phyloP scores from a whole-genome alignment of 2,888 invertebrate genomes.

The Xanthorhoe spadicearia region DNA sequence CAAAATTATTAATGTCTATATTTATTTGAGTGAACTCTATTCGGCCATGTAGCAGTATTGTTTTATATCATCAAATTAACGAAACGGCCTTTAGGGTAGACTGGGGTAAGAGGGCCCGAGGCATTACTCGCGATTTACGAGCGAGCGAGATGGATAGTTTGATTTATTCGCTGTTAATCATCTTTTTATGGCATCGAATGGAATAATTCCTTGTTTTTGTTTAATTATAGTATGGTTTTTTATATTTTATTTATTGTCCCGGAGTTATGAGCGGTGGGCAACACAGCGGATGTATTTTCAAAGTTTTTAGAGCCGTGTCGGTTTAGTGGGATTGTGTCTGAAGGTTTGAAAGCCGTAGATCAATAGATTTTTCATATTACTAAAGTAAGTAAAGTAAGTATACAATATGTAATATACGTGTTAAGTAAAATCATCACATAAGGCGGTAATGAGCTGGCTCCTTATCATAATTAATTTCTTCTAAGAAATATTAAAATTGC shows the following conservation, averaged over 20 bases:
- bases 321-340: too few species aligned
- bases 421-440: too few species aligned
- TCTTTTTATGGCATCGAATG: conserved; percentile 37
- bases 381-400: too few species aligned
- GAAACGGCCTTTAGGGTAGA: conserved; percentile 12
- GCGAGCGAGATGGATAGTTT: conserved; percentile 64
- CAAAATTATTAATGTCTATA: not conserved
- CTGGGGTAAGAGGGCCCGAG: conserved; percentile 33
- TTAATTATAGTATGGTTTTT: conserved; percentile 34
- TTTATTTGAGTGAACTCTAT: not conserved
- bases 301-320: not conserved
- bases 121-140: conserved; percentile 57
- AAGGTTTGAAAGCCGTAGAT: too few species aligned
- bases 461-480: too few species aligned
- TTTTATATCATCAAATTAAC: conserved; percentile 19
- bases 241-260: conserved; percentile 21
- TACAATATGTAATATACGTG: too few species aligned
- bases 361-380: too few species aligned
- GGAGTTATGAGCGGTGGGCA: not conserved
- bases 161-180: conserved; percentile 65
- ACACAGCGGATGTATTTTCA: not conserved
- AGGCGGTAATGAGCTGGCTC: too few species aligned
- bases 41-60: not conserved
- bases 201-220: conserved; percentile 37
- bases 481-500: too few species aligned